These are phyloP conservation scores for Diplosoma virens DNA, from an alignment of 23 tunicate genomes.

Conservation along the genomic window DNA sequence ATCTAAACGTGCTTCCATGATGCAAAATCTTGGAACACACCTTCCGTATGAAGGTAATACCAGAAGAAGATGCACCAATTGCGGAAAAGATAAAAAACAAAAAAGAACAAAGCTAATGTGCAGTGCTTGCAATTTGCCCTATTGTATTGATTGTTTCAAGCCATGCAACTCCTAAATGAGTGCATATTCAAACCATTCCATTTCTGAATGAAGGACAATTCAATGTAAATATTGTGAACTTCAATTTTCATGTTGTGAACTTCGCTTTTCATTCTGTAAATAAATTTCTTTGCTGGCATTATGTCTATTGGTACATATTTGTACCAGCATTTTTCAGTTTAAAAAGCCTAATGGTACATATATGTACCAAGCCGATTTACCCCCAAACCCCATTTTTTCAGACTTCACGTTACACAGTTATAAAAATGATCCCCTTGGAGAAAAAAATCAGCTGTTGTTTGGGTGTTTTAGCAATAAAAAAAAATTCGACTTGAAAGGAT, in stretches of 20 bases:
- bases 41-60: conserved; percentile 24
- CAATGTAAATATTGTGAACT: conserved; percentile 8
- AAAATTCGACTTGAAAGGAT: conserved; percentile 16
- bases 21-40: conserved; percentile 31
- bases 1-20: conserved; percentile 31
- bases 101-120: conserved; percentile 33
- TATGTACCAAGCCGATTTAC: conserved; percentile 10
- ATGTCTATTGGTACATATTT: conserved; percentile 21
- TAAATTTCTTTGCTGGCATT: conserved; percentile 8
- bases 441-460: conserved; percentile 11
- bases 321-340: conserved; percentile 12
- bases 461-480: conserved; percentile 14
- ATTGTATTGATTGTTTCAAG: conserved; percentile 30
- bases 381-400: conserved; percentile 20
- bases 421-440: conserved; percentile 19
- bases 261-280: conserved; percentile 18
- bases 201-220: conserved; percentile 21
- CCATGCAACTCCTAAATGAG: conserved; percentile 17
- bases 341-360: conserved; percentile 15
- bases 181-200: background rate
- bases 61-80: conserved; percentile 4
- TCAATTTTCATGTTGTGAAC: background rate
- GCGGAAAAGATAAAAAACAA: background rate
- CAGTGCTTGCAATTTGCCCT: conserved; percentile 19
- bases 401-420: background rate